A percentile compares a stretch with the other conserved stretches of the same genome.
These are phyloP conservation scores for Darevskia mixta DNA, from an alignment of 2,797 vertebrate genomes.

Conservation along the genomic window DNA sequence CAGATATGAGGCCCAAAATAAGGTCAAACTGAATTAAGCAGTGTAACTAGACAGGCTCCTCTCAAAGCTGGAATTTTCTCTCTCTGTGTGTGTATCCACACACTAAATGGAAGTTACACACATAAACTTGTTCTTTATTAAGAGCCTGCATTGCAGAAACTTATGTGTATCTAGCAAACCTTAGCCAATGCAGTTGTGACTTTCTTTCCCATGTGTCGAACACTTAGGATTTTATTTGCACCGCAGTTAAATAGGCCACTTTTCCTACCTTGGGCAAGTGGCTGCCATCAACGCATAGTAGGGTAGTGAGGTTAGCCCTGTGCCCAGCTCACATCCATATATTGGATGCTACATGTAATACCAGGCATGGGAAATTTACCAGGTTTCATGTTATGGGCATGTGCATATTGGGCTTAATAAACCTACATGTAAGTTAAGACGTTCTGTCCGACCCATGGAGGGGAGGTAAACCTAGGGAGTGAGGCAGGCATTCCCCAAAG, in stretches of 20 bases:
- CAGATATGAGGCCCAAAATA: conserved; percentile 66
- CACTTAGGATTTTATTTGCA: neutral
- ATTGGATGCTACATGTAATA: neutral
- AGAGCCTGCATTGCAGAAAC: neutral
- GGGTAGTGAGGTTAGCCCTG: neutral
- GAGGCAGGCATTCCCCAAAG: neutral
- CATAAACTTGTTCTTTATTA: neutral
- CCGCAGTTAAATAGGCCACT: neutral
- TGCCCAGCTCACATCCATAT: neutral
- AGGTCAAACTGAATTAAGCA: conserved; percentile 47
- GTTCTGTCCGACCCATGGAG: neutral
- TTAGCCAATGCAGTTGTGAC: neutral
- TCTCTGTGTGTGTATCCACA: neutral
- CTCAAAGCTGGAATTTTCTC: conserved; percentile 24
- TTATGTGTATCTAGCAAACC: neutral
- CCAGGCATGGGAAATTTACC: neutral
- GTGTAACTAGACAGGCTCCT: conserved; percentile 29
- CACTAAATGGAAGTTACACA: neutral
- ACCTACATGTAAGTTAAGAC: neutral
- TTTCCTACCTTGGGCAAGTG: neutral
- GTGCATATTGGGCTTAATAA: neutral
- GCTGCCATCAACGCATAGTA: neutral
- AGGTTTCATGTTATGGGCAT: neutral
- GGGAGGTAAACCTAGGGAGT: neutral
- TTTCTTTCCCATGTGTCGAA: neutral